A percentile compares a stretch with the other conserved stretches of the same genome.
Conservation (phyloP, 2,797 vertebrate genomes). For the Anabacerthia variegaticeps region DNA sequence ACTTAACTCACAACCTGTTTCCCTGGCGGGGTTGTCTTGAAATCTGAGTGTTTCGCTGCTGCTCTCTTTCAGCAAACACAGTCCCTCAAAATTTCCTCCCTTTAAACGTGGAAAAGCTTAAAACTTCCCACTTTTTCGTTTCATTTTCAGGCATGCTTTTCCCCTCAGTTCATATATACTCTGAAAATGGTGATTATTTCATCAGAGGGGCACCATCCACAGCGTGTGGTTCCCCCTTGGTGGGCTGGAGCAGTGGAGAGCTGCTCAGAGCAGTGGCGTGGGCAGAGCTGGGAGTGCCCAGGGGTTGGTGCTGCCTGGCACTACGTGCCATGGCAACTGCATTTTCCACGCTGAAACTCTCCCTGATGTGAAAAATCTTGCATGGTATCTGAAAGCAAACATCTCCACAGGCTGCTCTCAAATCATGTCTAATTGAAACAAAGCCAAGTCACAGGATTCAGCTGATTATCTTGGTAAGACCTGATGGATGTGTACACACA, state of each 20-base stretch:
- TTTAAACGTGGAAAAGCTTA: neutral
- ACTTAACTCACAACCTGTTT: neutral
- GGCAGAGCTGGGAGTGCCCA: neutral
- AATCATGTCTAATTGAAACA: neutral
- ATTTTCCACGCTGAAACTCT: neutral
- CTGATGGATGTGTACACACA: neutral
- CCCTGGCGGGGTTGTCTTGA: neutral
- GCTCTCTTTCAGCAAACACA: neutral
- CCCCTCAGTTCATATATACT: neutral
- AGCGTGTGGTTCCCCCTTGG: neutral
- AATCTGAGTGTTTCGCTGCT: neutral
- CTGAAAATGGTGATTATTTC: neutral
- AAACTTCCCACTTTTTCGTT: neutral
- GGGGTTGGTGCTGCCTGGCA: neutral
- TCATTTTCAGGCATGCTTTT: neutral
- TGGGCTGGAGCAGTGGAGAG: neutral
- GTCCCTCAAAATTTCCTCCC: neutral
- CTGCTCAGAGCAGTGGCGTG: neutral
- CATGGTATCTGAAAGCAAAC: slow-evolving; percentile 10
- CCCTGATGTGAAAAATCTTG: neutral
- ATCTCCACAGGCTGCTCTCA: slow-evolving; percentile 24
- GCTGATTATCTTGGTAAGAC: slow-evolving; percentile 29
- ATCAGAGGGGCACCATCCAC: neutral
- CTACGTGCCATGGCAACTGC: slow-evolving; percentile 42
- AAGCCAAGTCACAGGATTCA: neutral